These are phyloP conservation scores for Coluber constrictor DNA, from an alignment of 2,797 vertebrate species.

Conservation along the genomic window DNA sequence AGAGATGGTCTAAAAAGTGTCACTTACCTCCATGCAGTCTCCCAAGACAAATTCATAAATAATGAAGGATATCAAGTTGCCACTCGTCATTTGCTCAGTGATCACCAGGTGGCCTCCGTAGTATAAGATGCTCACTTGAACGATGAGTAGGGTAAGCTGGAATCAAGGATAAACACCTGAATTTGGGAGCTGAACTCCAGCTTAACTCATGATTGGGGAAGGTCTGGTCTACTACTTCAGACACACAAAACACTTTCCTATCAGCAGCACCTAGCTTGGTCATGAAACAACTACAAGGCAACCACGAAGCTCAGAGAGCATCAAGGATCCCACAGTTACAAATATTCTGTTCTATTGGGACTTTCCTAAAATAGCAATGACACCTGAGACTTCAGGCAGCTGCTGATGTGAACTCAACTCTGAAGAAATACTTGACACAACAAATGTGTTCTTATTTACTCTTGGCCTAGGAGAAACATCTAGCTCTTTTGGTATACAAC, in stretches of 20 bases:
- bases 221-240: background rate
- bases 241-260: background rate
- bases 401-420: background rate
- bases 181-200: background rate
- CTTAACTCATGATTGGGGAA: background rate
- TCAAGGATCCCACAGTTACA: background rate
- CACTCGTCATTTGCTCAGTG: slow-evolving; percentile 84
- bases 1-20: background rate
- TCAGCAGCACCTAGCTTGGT: background rate
- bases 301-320: background rate
- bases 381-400: background rate
- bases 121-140: slow-evolving; percentile 88
- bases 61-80: slow-evolving; percentile 87
- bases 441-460: background rate
- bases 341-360: background rate
- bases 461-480: background rate
- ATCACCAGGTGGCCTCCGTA: slow-evolving; percentile 92
- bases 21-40: slow-evolving; percentile 88
- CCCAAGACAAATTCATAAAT: slow-evolving; percentile 91
- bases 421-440: background rate
- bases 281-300: background rate
- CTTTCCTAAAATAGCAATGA: background rate
- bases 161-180: slow-evolving; percentile 34
- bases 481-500: background rate
- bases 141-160: slow-evolving; percentile 85